These are phyloP conservation scores for Scelioninae gen. 1 DNA, from an alignment of 2,888 invertebrate species.

Conservation along the genomic window DNA sequence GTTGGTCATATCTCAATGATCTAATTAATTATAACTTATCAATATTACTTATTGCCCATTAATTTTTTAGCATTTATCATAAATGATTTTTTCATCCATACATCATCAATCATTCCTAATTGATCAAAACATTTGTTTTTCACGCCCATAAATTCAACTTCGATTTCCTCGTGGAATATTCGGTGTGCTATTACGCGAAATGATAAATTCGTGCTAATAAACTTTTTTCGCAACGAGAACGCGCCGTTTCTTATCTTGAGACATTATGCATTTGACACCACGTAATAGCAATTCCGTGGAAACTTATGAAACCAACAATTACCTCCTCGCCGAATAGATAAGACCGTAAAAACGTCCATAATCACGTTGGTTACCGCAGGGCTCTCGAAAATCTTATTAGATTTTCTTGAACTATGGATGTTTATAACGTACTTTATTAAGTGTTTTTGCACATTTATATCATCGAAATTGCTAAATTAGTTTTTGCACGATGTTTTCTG, in stretches of 20 bases:
- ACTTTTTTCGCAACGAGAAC: constrained; percentile 64
- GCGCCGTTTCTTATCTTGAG: constrained; percentile 67
- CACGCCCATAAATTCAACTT: constrained; percentile 39
- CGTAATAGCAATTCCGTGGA: constrained; percentile 69
- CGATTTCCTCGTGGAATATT: constrained; percentile 46
- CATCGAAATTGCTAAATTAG: background rate
- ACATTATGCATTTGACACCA: constrained; percentile 70
- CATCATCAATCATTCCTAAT: constrained; percentile 7
- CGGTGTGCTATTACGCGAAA: constrained; percentile 42
- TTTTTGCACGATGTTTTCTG: background rate
- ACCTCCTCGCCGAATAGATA: constrained; percentile 68
- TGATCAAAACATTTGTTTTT: constrained; percentile 28
- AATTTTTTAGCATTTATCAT: background rate
- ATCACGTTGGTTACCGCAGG: constrained; percentile 67
- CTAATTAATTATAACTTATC: background rate
- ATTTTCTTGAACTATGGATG: constrained; percentile 29
- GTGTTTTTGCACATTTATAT: background rate
- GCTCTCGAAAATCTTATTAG: constrained; percentile 64
- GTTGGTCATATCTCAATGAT: no score
- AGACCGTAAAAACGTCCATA: constrained; percentile 69
- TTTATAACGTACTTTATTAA: constrained; percentile 12
- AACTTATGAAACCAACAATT: constrained; percentile 70
- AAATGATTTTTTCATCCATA: background rate
- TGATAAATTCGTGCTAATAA: constrained; percentile 69
- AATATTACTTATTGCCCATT: background rate